phyloP scores from a whole-genome alignment of 2,888 invertebrate species.

The Eurytoma californica region DNA sequence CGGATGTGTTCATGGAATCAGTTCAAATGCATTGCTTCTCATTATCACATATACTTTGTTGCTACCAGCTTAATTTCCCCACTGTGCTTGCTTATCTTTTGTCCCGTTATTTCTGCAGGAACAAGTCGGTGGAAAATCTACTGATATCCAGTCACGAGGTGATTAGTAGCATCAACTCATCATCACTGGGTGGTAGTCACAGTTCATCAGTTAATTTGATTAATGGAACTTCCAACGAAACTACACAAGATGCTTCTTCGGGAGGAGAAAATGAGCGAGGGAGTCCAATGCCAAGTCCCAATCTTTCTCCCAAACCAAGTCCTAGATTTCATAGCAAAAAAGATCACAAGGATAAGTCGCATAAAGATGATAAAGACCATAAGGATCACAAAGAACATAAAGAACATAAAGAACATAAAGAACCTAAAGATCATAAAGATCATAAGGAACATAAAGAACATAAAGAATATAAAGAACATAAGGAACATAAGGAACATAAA shows the following conservation, averaged over 20 bases:
- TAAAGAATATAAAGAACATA: constrained; percentile 16
- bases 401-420: constrained; percentile 43
- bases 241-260: constrained; percentile 72
- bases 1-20: not conserved
- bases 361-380: constrained; percentile 43
- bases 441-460: constrained; percentile 33
- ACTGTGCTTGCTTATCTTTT: constrained; percentile 30
- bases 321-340: constrained; percentile 67
- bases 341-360: constrained; percentile 48
- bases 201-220: constrained; percentile 75
- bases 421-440: constrained; percentile 43
- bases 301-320: constrained; percentile 77
- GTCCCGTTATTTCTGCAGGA: constrained; percentile 57
- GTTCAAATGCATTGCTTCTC: not conserved
- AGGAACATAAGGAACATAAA: constrained; percentile 33
- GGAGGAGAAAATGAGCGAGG: constrained; percentile 61
- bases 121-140: constrained; percentile 82
- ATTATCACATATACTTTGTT: constrained; percentile 13
- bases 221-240: constrained; percentile 66
- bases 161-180: constrained; percentile 80
- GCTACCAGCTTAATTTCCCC: not conserved
- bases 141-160: constrained; percentile 82
- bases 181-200: constrained; percentile 77
- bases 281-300: constrained; percentile 76
- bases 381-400: constrained; percentile 40